Percentiles rank a stretch among this genome's conserved stretches.
These are phyloP conservation scores for Tortrix viridana DNA, from an alignment of 2,888 invertebrate species.

Conservation along the genomic window DNA sequence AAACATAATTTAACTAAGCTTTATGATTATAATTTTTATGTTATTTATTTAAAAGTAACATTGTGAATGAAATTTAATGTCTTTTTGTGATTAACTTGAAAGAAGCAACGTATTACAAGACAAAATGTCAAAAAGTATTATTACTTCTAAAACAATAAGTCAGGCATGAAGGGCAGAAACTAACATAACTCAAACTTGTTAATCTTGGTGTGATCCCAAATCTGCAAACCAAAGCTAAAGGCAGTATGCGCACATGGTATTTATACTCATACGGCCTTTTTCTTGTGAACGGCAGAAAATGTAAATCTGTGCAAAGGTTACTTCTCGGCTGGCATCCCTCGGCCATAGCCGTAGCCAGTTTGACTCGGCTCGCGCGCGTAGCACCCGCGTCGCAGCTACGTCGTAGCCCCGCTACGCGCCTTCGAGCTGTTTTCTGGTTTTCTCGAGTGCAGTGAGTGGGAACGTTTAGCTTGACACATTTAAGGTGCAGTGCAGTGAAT, in stretches of 20 bases:
- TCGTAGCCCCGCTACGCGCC: constrained; percentile 36
- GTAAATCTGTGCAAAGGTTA: constrained; percentile 37
- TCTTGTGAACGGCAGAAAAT: no score
- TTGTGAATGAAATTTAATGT: no score
- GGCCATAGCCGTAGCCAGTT: constrained; percentile 50
- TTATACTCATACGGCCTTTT: no score
- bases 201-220: constrained; percentile 14
- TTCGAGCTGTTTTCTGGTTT: constrained; percentile 44
- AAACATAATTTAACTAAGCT: no score
- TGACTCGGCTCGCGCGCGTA: constrained; percentile 48
- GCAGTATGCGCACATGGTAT: no score
- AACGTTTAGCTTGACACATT: constrained; percentile 39
- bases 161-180: constrained; percentile 10
- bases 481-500: constrained; percentile 38
- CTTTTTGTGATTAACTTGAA: no score
- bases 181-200: constrained; percentile 18
- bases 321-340: constrained; percentile 59
- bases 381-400: constrained; percentile 60
- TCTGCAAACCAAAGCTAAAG: no score
- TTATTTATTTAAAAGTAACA: no score
- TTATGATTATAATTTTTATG: no score
- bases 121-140: neutral
- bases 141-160: constrained; percentile 12
- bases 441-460: constrained; percentile 39
- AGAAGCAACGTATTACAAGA: no score